Evolutionary conservation across 2,113 vertebrate species (phyloP), one percentile per base, ranked within the genome.

Genomic region (Carettochelys insculpta): DNA sequence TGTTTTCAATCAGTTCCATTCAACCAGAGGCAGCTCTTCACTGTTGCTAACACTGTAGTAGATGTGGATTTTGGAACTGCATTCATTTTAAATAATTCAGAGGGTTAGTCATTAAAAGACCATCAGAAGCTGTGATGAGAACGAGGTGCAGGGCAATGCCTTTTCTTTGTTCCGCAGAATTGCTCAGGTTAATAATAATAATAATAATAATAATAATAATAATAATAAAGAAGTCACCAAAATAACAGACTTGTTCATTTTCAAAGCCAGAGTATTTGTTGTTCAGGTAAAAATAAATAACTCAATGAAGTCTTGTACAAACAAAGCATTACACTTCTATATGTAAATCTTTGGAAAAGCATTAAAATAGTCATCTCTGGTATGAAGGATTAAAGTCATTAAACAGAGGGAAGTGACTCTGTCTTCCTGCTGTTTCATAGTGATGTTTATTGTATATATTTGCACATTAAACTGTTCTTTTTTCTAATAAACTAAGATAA

Each of bases 401-500:
- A 92, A 80, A 52, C 89, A 82, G 83, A 88, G 79, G 82, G 92
- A 92, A 86, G 91, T 90, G 88, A 17, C n/a, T 96, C 41, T 2
- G 54, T 94, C 89, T 95, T 93, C 90, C 92, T 80, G 24, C 20
- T 71, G 80, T 96, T 94, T 93, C 86, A 77, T 93, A 94, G 94
- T 93, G 82, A 88, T 90, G 76, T 96, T 96, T 84, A 88, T 94
- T 97, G 97, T 97, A 97, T 90, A 97, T 97, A 97, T 97, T 97
- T 97, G 97, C 96, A 96, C 95, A 96, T 95, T 92, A 81, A 95
- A 91, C 91, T 80, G 79, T 91, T 77, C 89, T 92, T 97, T 77
- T 95, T 95, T 97, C 95, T 97, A 97, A 97, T 96, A 96, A 96
- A 96, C 96, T 93, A 94, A 97, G 94, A 95, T 92, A 95, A 97